These are phyloP conservation scores for Ophion obscuratus DNA, from an alignment of 2,888 invertebrate genomes.

Conservation along the genomic window DNA sequence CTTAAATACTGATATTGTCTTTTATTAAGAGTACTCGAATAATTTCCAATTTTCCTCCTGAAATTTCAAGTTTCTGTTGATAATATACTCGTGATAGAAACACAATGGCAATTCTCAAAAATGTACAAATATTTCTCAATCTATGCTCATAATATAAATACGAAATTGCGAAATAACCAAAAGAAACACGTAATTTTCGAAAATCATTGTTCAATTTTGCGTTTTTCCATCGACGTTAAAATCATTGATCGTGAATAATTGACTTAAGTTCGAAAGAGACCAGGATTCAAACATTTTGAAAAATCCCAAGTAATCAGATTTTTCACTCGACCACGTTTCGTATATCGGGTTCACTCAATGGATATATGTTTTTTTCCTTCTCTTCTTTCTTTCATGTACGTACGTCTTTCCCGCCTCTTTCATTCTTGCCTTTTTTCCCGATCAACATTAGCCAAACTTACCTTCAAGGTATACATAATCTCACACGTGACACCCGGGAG, in stretches of 20 bases:
- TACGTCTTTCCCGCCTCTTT: neutral
- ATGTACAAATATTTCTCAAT: too few species aligned
- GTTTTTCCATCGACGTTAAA: too few species aligned
- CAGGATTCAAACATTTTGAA: neutral
- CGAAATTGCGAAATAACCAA: neutral
- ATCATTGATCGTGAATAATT: neutral
- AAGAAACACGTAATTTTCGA: too few species aligned
- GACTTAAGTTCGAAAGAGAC: neutral
- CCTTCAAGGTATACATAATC: slow-evolving; percentile 82
- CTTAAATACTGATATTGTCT: too few species aligned
- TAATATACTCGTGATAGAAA: too few species aligned
- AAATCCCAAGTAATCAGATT: neutral
- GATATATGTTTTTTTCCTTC: neutral
- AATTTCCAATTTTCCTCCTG: neutral
- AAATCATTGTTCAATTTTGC: too few species aligned
- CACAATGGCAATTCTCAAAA: neutral
- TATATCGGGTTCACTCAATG: slow-evolving; percentile 13
- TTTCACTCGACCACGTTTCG: neutral
- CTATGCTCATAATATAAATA: neutral
- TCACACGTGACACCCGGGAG: slow-evolving; percentile 69
- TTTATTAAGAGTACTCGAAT: neutral
- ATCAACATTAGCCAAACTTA: slow-evolving; percentile 70
- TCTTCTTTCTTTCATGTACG: slow-evolving; percentile 9
- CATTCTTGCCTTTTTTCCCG: slow-evolving; percentile 7
- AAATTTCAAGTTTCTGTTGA: neutral